Conservation (phyloP, 2,113 vertebrate genomes). For the Gobius niger region DNA sequence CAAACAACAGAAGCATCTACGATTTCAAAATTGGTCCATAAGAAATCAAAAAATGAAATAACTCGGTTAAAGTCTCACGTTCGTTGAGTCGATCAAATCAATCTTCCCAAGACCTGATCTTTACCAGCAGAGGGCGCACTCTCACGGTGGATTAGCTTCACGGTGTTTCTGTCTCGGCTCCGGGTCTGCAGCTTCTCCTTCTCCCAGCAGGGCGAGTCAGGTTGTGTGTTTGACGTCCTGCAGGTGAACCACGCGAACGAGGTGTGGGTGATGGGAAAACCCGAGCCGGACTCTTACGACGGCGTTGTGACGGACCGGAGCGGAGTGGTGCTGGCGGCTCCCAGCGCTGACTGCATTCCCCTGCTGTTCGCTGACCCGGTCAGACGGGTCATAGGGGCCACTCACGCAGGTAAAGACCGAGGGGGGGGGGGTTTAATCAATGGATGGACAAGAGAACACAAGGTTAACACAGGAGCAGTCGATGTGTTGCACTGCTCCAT, state of each 20-base stretch:
- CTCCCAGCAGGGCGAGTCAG: too few relatives aligned
- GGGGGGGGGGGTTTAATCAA: neutral
- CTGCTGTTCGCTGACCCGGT: conserved; percentile 90
- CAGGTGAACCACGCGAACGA: conserved; percentile 83
- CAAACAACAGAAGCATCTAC: too few relatives aligned
- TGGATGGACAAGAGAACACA: neutral
- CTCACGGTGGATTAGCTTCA: too few relatives aligned
- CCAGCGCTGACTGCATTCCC: conserved; percentile 92
- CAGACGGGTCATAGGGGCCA: conserved; percentile 84
- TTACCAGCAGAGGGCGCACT: too few relatives aligned
- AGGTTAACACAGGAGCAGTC: neutral
- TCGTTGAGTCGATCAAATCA: too few relatives aligned
- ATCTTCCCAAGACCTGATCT: too few relatives aligned
- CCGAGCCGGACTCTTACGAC: conserved; percentile 85
- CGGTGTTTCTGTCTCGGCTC: too few relatives aligned
- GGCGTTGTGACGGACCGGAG: conserved; percentile 84
- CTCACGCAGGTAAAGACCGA: conserved; percentile 84
- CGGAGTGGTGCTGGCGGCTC: conserved; percentile 83
- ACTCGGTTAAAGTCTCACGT: too few relatives aligned
- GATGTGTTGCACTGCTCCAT: neutral
- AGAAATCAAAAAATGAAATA: too few relatives aligned
- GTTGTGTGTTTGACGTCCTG: neutral
- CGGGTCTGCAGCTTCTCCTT: too few relatives aligned
- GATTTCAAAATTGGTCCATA: too few relatives aligned
- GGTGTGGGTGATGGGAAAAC: conserved; percentile 83